Percentiles rank a stretch among this genome's conserved stretches.
phyloP scores from a whole-genome alignment of 2,113 vertebrate species.

The Hystrix cristata region DNA sequence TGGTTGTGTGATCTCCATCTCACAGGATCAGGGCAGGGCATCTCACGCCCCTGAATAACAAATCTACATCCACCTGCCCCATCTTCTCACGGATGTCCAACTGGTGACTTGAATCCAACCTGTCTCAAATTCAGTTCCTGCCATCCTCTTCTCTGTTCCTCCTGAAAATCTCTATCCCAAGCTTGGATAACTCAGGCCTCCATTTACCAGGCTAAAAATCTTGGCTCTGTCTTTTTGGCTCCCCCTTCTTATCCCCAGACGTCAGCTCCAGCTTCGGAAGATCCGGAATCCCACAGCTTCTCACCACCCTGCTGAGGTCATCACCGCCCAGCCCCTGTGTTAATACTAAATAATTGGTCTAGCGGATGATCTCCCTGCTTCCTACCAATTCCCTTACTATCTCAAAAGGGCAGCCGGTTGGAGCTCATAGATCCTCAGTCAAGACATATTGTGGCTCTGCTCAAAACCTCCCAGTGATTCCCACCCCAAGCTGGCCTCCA shows the following conservation, averaged over 20 bases:
- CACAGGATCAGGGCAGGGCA: too few species aligned
- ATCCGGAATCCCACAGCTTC: background rate
- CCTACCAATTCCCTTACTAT: background rate
- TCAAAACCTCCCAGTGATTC: background rate
- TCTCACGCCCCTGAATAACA: background rate
- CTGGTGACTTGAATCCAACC: background rate
- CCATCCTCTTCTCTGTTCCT: background rate
- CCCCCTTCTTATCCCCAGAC: background rate
- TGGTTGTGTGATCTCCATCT: rapidly evolving
- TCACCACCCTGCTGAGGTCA: background rate
- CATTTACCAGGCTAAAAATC: background rate
- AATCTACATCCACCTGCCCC: background rate
- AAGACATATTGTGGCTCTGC: background rate
- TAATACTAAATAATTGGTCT: background rate
- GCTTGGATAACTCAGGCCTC: background rate
- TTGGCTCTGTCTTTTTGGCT: background rate
- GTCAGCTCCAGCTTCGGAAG: background rate
- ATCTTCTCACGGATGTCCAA: background rate
- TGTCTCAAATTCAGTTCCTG: background rate
- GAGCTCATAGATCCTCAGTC: background rate
- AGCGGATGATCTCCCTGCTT: background rate
- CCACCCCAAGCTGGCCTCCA: background rate
- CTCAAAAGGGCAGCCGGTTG: background rate
- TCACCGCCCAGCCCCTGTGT: background rate
- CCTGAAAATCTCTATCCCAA: background rate